Percentiles rank a stretch among this genome's conserved stretches.
Conservation (phyloP, 1,140 invertebrate genomes). For the Glossosoma conforme region DNA sequence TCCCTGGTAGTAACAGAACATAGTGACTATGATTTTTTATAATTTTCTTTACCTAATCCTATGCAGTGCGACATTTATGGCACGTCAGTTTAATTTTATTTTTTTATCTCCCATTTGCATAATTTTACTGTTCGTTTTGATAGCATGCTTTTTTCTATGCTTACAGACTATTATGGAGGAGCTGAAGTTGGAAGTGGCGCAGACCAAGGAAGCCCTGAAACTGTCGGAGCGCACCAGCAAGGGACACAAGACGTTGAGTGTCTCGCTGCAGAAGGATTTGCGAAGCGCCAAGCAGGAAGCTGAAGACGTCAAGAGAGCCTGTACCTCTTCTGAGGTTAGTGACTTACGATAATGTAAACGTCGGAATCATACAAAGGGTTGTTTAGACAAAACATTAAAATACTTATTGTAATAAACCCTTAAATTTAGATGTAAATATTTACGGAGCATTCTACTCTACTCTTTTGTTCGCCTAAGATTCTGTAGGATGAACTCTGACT, state of each 20-base stretch:
- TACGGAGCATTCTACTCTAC: no score
- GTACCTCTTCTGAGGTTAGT: not conserved
- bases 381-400: not conserved
- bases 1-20: no score
- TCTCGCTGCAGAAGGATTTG: slow-evolving; percentile 11
- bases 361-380: not conserved
- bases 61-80: no score
- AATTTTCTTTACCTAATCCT: no score
- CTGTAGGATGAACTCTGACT: no score
- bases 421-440: no score
- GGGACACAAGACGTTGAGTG: not conserved
- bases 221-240: not conserved
- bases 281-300: slow-evolving; percentile 14
- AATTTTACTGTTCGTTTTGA: not conserved
- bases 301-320: not conserved
- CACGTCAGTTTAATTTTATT: no score
- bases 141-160: not conserved
- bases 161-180: slow-evolving; percentile 44
- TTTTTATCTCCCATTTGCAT: no score
- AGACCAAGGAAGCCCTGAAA: slow-evolving; percentile 36
- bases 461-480: no score
- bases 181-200: slow-evolving; percentile 45
- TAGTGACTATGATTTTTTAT: no score
- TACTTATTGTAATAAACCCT: not conserved
- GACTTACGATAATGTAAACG: not conserved